Percentiles rank a stretch among this genome's conserved stretches.
phyloP scores from a whole-genome alignment of 2,113 vertebrate species.

The human region GRCh38 chr22:43855001-43855500 shows the following conservation, averaged over 20 bases:
- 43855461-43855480: not conserved
- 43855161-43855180: not conserved
- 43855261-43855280: not conserved
- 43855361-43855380: not conserved
- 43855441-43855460: too few species aligned
- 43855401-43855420: not conserved
- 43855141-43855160: not conserved
- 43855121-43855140: rapidly evolving
- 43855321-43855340: not conserved
- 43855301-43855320: not conserved
- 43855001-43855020: not conserved
- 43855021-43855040: not conserved
- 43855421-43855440: too few species aligned
- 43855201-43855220: not conserved
- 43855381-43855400: not conserved
- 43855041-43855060: too few species aligned
- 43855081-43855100: not conserved
- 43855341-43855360: rapidly evolving
- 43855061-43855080: not conserved
- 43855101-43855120: too few species aligned
- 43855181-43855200: not conserved
- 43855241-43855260: not conserved
- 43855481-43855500: not conserved
- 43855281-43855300: not conserved
- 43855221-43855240: not conserved